These are phyloP conservation scores for Augochlora pura DNA, from an alignment of 1,140 invertebrate species.

Conservation along the genomic window DNA sequence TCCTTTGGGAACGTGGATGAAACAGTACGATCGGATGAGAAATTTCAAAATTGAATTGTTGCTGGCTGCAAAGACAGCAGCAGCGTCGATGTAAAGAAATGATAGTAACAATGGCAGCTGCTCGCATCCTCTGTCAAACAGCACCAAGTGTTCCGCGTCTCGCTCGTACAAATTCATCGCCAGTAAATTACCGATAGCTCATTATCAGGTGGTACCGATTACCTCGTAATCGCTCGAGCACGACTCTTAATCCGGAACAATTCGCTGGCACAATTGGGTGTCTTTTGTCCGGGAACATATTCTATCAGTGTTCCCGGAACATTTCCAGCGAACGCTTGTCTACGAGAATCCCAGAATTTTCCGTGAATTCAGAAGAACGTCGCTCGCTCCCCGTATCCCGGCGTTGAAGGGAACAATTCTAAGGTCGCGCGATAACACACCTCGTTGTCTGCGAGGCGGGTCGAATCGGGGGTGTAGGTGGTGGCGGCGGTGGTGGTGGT, in stretches of 20 bases:
- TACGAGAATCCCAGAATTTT: background rate
- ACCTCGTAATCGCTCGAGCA: background rate
- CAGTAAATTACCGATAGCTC: background rate
- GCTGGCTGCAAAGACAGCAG: no score
- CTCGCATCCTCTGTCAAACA: no score
- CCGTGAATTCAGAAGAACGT: background rate
- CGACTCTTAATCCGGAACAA: background rate
- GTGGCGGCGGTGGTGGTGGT: no score
- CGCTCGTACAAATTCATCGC: background rate
- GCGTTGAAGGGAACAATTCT: constrained; percentile 11
- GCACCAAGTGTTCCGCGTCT: no score
- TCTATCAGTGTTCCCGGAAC: background rate
- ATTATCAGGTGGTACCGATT: background rate
- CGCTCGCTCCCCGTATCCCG: background rate
- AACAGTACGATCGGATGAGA: no score
- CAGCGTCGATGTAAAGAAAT: no score
- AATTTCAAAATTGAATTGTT: no score
- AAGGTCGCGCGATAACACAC: constrained; percentile 26
- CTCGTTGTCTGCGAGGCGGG: background rate
- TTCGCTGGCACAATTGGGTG: background rate
- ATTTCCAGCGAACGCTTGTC: background rate
- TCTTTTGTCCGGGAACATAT: background rate
- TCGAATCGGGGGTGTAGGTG: background rate
- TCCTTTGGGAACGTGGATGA: no score
- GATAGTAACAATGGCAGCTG: no score